phyloP scores from a whole-genome alignment of 2,797 vertebrate genomes.

The Okamejei kenojei region DNA sequence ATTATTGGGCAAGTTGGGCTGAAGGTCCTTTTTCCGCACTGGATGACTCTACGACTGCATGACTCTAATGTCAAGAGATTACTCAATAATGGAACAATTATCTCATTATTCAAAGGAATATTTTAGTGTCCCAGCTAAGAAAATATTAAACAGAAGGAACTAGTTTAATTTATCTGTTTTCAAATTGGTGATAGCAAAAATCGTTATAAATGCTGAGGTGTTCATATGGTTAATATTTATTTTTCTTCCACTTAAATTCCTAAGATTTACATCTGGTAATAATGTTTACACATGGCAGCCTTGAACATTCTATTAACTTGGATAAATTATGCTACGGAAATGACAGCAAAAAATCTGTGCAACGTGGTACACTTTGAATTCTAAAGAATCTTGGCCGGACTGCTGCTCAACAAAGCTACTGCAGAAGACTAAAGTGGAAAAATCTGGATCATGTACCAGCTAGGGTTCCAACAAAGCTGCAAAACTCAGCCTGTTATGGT shows the following conservation, averaged over 20 bases:
- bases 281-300: not conserved
- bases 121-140: not conserved
- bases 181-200: not conserved
- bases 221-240: slow-evolving; percentile 9
- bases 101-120: not conserved
- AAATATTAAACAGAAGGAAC: not conserved
- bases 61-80: no score
- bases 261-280: slow-evolving; percentile 12
- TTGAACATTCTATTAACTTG: not conserved
- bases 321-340: not conserved
- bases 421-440: not conserved
- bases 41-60: no score
- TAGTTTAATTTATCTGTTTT: not conserved
- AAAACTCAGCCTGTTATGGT: no score
- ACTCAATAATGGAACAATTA: no score
- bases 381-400: not conserved
- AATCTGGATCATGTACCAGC: not conserved
- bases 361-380: slow-evolving; percentile 6
- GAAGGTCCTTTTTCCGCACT: no score
- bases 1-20: no score
- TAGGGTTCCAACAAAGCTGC: not conserved
- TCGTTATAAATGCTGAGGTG: not conserved
- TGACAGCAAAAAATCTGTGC: slow-evolving; percentile 1
- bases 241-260: not conserved
- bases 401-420: not conserved